Evolutionary conservation across 2,888 invertebrate genomes (phyloP).

Genomic region (Elysia crispata): DNA sequence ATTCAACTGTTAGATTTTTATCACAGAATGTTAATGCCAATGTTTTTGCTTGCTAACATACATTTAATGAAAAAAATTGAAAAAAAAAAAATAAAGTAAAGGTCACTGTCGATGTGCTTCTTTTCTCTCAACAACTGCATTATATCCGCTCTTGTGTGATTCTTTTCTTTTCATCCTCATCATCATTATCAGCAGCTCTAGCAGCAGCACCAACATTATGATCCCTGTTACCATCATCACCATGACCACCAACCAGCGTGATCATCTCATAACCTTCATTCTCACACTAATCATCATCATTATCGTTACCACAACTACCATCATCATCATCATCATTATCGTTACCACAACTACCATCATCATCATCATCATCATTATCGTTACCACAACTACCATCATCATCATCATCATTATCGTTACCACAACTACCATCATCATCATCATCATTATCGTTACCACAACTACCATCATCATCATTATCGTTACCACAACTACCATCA

Average conservation of each 20-base stretch:
- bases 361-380: too few relatives aligned
- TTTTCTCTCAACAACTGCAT: too few relatives aligned
- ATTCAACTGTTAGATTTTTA: too few relatives aligned
- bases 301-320: slow-evolving; percentile 12
- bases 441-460: too few relatives aligned
- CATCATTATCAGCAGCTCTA: slow-evolving; percentile 21
- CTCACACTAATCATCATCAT: slow-evolving; percentile 20
- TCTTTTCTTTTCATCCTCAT: slow-evolving; percentile 16
- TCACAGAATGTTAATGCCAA: too few relatives aligned
- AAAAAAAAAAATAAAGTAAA: too few relatives aligned
- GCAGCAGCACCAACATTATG: slow-evolving; percentile 25
- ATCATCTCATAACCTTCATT: not conserved
- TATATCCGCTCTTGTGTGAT: not conserved
- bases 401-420: too few relatives aligned
- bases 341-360: slow-evolving; percentile 24
- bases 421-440: too few relatives aligned
- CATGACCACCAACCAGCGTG: slow-evolving; percentile 14
- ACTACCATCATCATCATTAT: not conserved
- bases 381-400: too few relatives aligned
- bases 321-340: slow-evolving; percentile 38
- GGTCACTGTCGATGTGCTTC: too few relatives aligned
- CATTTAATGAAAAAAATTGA: too few relatives aligned
- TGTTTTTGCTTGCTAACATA: too few relatives aligned
- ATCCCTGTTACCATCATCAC: slow-evolving; percentile 29
- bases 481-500: not conserved